Conservation (phyloP, 2,113 vertebrate species). For the Empidonax alnorum region DNA sequence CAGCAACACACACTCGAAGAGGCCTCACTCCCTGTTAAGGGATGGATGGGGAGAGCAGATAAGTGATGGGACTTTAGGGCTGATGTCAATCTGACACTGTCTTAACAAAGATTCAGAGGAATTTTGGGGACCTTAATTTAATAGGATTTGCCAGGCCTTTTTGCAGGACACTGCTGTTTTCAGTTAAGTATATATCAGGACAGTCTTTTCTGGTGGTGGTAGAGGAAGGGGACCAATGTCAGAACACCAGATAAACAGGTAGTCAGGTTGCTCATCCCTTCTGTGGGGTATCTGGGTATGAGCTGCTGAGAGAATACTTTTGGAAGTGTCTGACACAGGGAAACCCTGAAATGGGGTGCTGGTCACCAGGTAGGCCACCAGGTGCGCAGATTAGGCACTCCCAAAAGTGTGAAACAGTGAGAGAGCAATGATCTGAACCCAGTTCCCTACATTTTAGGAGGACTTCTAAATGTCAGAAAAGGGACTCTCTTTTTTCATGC, state of each 20-base stretch:
- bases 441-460: background rate
- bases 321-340: background rate
- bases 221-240: accelerated
- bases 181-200: background rate
- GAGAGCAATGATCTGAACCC: background rate
- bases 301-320: background rate
- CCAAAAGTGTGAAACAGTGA: background rate
- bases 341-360: background rate
- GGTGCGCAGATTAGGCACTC: background rate
- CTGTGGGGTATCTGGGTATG: accelerated
- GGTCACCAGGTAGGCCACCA: background rate
- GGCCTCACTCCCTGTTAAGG: accelerated
- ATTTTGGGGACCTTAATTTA: background rate
- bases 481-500: background rate
- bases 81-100: background rate
- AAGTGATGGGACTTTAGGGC: background rate
- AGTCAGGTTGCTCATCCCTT: background rate
- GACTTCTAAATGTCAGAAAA: background rate
- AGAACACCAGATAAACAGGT: background rate
- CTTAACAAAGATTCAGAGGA: background rate
- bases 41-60: background rate
- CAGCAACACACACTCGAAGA: background rate
- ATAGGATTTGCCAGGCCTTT: background rate
- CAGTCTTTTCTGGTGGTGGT: background rate
- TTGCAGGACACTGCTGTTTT: accelerated